Evolutionary conservation across 2,797 vertebrate species (phyloP).

Genomic region (Knipowitschia caucasica): DNA sequence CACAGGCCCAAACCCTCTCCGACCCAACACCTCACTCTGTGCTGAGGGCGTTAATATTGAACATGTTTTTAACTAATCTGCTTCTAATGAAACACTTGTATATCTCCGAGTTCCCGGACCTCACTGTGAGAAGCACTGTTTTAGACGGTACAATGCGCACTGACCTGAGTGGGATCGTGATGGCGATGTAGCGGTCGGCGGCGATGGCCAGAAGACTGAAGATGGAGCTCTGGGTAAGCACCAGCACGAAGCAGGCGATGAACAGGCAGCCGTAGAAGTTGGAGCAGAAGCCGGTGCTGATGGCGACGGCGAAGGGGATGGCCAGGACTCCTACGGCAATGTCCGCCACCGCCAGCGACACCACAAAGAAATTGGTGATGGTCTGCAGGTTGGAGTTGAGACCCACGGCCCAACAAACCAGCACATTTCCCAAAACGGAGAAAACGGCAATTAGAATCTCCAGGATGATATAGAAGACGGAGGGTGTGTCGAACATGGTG

Average conservation of each 20-base stretch:
- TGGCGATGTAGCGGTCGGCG: constrained; percentile 92
- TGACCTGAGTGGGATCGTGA: constrained; percentile 93
- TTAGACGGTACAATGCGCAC: no score
- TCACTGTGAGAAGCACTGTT: no score
- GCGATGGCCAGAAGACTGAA: constrained; percentile 96
- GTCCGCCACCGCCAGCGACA: constrained; percentile 91
- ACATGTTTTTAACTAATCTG: no score
- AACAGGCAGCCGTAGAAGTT: constrained; percentile 94
- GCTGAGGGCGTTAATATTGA: no score
- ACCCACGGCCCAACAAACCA: constrained; percentile 95
- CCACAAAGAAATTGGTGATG: constrained; percentile 96
- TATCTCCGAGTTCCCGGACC: no score
- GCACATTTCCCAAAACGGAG: constrained; percentile 90
- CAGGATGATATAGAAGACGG: constrained; percentile 82
- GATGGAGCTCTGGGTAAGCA: constrained; percentile 96
- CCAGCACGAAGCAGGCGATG: constrained; percentile 92
- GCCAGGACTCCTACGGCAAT: constrained; percentile 92
- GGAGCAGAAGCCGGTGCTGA: constrained; percentile 94
- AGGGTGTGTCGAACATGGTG: constrained; percentile 77
- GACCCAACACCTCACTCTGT: no score
- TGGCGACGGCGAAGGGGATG: constrained; percentile 90
- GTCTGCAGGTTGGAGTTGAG: constrained; percentile 94
- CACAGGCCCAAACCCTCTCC: no score
- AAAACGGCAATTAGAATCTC: constrained; percentile 89
- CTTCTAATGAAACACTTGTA: no score